Evolutionary conservation across 2,113 vertebrate genomes (phyloP).

Genomic region (Osmerus mordax): DNA sequence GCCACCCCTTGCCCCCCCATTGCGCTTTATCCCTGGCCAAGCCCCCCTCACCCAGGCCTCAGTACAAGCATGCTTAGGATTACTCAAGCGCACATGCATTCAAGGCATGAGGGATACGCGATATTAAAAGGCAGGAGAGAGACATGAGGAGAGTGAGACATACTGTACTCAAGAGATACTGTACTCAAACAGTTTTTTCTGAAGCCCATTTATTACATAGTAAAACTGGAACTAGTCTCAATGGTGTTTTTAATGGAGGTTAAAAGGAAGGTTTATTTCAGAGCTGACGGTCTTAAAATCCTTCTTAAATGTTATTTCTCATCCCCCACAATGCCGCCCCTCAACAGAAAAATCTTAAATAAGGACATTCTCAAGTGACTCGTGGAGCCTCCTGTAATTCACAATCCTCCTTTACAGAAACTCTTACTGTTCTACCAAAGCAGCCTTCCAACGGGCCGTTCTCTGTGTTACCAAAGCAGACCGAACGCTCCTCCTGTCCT

Average conservation of each 20-base stretch:
- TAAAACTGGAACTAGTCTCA: conserved; percentile 1
- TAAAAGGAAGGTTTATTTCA: conserved; percentile 12
- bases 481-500: conserved; percentile 18
- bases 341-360: no score
- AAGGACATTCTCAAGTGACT: no score
- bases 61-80: conserved; percentile 23
- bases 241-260: conserved; percentile 25
- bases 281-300: background rate
- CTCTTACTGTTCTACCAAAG: background rate
- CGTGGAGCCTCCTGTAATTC: no score
- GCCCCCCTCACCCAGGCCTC: conserved; percentile 36
- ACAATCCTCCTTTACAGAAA: background rate
- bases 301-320: background rate
- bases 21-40: conserved; percentile 29
- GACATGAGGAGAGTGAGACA: conserved; percentile 7
- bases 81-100: conserved; percentile 36
- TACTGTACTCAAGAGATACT: conserved; percentile 23
- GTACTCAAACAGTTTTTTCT: conserved; percentile 14
- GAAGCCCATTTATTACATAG: conserved; percentile 15
- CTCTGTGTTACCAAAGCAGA: conserved; percentile 4
- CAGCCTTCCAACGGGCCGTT: conserved; percentile 12
- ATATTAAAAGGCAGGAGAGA: conserved; percentile 4
- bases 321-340: background rate
- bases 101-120: conserved; percentile 30
- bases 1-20: no score